Conservation (phyloP, 2,888 invertebrate genomes). For the Hydropsyche betteni region DNA sequence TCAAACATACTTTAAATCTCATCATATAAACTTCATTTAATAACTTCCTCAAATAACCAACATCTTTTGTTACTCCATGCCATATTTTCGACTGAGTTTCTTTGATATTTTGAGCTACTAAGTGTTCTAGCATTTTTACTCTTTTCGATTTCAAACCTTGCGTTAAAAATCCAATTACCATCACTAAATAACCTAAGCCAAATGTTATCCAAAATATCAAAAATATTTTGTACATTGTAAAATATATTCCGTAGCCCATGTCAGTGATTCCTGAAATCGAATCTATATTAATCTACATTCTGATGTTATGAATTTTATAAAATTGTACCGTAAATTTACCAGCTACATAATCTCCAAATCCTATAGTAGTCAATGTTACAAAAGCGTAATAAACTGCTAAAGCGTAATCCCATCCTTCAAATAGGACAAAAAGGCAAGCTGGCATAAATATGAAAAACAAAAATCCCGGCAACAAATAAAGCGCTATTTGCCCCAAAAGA, state of each 20-base stretch:
- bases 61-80: constrained; percentile 78
- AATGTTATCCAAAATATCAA: constrained; percentile 90
- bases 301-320: constrained; percentile 20
- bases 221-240: constrained; percentile 80
- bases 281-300: not conserved
- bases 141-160: constrained; percentile 79
- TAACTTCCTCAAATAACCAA: constrained; percentile 76
- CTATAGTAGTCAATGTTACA: constrained; percentile 87
- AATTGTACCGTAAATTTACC: constrained; percentile 62
- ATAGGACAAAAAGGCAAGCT: constrained; percentile 82
- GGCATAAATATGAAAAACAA: constrained; percentile 88
- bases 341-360: constrained; percentile 93
- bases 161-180: constrained; percentile 88
- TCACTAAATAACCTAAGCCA: constrained; percentile 89
- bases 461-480: constrained; percentile 89
- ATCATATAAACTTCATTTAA: constrained; percentile 84
- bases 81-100: constrained; percentile 81
- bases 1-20: constrained; percentile 75
- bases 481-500: constrained; percentile 79
- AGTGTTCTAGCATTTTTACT: constrained; percentile 77
- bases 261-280: constrained; percentile 62
- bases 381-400: constrained; percentile 88
- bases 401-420: constrained; percentile 87
- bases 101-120: constrained; percentile 79
- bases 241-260: constrained; percentile 69